Percentiles rank a stretch among this genome's conserved stretches.
Evolutionary conservation across 1,140 invertebrate genomes (phyloP).

Genomic region (Dendrolimus kikuchii): DNA sequence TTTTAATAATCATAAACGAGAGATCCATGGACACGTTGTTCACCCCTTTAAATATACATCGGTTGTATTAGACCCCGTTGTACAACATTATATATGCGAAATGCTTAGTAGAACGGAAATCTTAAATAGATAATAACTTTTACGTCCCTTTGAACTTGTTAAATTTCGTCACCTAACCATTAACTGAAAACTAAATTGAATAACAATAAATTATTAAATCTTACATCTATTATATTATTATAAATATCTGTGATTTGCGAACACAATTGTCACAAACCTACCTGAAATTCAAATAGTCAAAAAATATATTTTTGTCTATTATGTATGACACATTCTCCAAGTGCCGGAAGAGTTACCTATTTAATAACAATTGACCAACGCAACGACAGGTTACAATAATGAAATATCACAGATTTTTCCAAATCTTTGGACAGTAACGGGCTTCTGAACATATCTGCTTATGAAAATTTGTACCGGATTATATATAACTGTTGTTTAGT

Average conservation of each 20-base stretch:
- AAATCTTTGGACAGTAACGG: slow-evolving; percentile 72
- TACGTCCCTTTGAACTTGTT: slow-evolving; percentile 67
- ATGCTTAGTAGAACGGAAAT: slow-evolving; percentile 49
- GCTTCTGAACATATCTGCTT: slow-evolving; percentile 35
- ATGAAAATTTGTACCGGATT: slow-evolving; percentile 31
- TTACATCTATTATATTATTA: slow-evolving; percentile 67
- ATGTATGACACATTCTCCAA: slow-evolving; percentile 38
- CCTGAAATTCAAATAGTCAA: slow-evolving; percentile 67
- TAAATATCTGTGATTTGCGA: slow-evolving; percentile 59
- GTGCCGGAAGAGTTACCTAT: slow-evolving; percentile 54
- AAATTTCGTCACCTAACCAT: slow-evolving; percentile 64
- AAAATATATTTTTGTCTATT: slow-evolving; percentile 70
- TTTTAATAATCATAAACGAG: slow-evolving; percentile 32
- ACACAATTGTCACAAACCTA: slow-evolving; percentile 62
- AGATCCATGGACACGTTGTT: slow-evolving; percentile 53
- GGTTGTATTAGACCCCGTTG: slow-evolving; percentile 32
- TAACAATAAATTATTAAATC: slow-evolving; percentile 71
- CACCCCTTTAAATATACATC: slow-evolving; percentile 33
- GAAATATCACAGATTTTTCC: slow-evolving; percentile 73
- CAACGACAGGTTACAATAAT: slow-evolving; percentile 70
- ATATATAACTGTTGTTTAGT: slow-evolving; percentile 59
- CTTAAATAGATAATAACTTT: slow-evolving; percentile 64
- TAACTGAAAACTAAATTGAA: slow-evolving; percentile 69
- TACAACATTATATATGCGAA: slow-evolving; percentile 38
- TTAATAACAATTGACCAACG: slow-evolving; percentile 70